Percentiles rank a stretch among this genome's conserved stretches.
Conservation (phyloP, 2,888 invertebrate species). For the Linyphia triangularis region DNA sequence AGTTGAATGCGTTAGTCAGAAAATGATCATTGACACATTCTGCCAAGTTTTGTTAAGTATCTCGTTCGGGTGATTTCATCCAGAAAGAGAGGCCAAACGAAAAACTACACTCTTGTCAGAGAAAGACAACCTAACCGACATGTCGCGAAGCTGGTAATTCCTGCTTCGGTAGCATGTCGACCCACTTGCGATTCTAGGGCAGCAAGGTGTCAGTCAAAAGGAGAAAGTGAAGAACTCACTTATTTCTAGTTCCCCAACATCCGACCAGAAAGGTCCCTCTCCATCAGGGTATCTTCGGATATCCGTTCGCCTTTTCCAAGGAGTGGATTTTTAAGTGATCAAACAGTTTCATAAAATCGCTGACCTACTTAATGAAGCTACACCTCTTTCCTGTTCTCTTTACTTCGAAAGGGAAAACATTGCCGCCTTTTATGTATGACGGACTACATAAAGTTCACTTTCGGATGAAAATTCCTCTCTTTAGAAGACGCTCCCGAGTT, state of each 20-base stretch:
- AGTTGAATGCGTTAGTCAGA: too few relatives aligned
- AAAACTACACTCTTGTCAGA: background rate
- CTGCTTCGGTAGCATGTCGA: constrained; percentile 34
- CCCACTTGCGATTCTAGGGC: constrained; percentile 56
- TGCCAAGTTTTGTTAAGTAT: too few relatives aligned
- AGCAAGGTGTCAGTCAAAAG: constrained; percentile 45
- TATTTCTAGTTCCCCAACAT: constrained; percentile 25
- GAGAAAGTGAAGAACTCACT: constrained; percentile 52
- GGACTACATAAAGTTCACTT: constrained; percentile 47
- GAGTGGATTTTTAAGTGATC: constrained; percentile 8
- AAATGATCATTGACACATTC: too few relatives aligned
- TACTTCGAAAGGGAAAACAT: constrained; percentile 35
- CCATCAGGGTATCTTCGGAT: constrained; percentile 43
- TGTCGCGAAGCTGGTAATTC: constrained; percentile 35
- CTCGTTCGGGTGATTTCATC: too few relatives aligned
- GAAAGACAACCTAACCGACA: background rate
- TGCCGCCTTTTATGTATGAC: constrained; percentile 26
- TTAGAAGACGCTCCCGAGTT: background rate
- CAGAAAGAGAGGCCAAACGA: too few relatives aligned
- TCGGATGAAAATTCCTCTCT: constrained; percentile 27
- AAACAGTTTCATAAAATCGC: constrained; percentile 31
- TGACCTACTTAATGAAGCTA: constrained; percentile 58
- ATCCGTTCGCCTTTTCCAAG: constrained; percentile 61
- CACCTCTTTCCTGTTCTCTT: constrained; percentile 51
- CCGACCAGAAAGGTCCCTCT: constrained; percentile 21